A percentile compares a stretch with the other conserved stretches of the same genome.
These are phyloP conservation scores for Amitus sp. DNA, from an alignment of 2,888 invertebrate species.

Conservation along the genomic window DNA sequence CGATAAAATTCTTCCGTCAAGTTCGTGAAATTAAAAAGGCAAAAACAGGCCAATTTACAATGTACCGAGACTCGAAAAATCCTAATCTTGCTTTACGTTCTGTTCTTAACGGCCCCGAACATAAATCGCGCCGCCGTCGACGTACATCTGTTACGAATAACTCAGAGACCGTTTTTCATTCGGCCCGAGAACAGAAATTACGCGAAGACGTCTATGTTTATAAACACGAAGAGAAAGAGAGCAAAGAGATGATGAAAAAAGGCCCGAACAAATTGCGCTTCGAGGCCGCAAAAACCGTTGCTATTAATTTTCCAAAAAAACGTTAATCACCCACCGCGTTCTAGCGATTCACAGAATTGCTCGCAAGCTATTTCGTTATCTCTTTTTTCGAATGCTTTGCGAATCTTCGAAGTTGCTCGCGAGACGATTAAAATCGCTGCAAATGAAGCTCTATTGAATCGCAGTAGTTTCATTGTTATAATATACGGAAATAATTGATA, in stretches of 20 bases:
- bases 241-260: not conserved
- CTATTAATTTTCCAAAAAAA: too few species aligned
- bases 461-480: too few species aligned
- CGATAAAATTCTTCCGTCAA: not conserved
- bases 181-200: conserved; percentile 28
- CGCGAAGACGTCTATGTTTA: conserved; percentile 40
- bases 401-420: too few species aligned
- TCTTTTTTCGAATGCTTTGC: too few species aligned
- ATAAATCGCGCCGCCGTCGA: conserved; percentile 35
- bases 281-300: not conserved
- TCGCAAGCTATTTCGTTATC: too few species aligned
- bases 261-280: conserved; percentile 1
- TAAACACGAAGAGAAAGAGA: conserved; percentile 31
- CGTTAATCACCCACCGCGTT: too few species aligned
- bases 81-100: conserved; percentile 30
- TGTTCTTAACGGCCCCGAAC: conserved; percentile 27
- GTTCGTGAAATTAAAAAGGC: not conserved
- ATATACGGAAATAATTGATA: too few species aligned
- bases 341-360: too few species aligned
- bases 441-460: too few species aligned
- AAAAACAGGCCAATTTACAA: not conserved
- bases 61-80: conserved; percentile 12
- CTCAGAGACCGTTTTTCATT: conserved; percentile 38
- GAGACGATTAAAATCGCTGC: too few species aligned
- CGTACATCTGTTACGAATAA: conserved; percentile 42